A percentile compares a stretch with the other conserved stretches of the same genome.
Conservation (phyloP, 2,113 vertebrate species). For the Ondatra zibethicus region DNA sequence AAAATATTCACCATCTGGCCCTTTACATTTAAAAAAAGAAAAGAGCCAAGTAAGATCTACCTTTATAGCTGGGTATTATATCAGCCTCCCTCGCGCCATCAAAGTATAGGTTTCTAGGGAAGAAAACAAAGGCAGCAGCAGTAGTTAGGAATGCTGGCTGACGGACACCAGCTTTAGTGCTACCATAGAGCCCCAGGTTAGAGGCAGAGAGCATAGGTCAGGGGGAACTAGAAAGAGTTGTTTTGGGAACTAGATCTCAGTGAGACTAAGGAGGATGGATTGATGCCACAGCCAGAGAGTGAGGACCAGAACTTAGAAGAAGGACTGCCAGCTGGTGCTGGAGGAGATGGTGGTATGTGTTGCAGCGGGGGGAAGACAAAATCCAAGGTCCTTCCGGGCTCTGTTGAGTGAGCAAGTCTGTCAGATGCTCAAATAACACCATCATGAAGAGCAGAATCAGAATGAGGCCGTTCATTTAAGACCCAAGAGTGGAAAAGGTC, state of each 20-base stretch:
- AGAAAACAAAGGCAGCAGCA: not conserved
- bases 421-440: not conserved
- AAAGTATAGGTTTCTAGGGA: too few relatives aligned
- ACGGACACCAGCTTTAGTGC: not conserved
- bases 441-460: not conserved
- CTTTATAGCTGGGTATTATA: not conserved
- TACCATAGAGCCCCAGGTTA: fast-evolving
- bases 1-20: not conserved
- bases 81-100: not conserved
- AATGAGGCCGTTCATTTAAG: not conserved
- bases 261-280: not conserved
- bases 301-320: too few relatives aligned
- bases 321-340: not conserved
- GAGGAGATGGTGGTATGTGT: fast-evolving
- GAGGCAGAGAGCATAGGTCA: fast-evolving
- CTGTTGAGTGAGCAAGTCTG: not conserved
- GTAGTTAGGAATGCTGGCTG: fast-evolving
- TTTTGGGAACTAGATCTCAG: not conserved
- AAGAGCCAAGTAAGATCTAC: not conserved
- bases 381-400: not conserved
- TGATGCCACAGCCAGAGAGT: not conserved
- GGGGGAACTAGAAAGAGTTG: too few relatives aligned
- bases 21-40: not conserved
- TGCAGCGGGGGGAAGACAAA: not conserved
- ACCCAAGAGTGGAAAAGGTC: not conserved